Conservation (phyloP, 2,113 vertebrate species). For the Plecturocebus donacophilus region DNA sequence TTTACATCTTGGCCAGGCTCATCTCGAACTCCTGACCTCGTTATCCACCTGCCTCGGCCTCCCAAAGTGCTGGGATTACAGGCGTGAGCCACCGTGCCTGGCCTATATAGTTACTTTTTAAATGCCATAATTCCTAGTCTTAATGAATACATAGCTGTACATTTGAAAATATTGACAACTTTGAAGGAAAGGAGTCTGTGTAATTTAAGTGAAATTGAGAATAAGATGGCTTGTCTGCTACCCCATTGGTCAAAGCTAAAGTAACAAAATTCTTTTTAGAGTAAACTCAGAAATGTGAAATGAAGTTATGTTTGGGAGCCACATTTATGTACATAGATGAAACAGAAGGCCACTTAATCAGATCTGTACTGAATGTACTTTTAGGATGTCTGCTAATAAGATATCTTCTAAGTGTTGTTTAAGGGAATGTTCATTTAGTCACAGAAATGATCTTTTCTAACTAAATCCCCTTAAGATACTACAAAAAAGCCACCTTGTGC, state of each 20-base stretch:
- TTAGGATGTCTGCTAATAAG: slow-evolving; percentile 33
- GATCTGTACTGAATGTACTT: neutral
- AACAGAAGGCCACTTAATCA: neutral
- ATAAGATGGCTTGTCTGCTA: slow-evolving; percentile 32
- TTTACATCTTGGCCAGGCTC: no score
- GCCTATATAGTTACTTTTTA: neutral
- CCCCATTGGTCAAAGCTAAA: neutral
- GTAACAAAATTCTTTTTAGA: slow-evolving; percentile 8
- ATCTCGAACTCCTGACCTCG: no score
- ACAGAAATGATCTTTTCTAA: slow-evolving; percentile 34
- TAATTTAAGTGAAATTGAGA: slow-evolving; percentile 15
- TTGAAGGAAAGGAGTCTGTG: neutral
- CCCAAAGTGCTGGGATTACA: no score
- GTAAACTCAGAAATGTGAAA: neutral
- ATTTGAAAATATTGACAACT: slow-evolving; percentile 26
- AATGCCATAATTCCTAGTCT: neutral
- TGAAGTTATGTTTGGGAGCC: neutral
- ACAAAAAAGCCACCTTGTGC: slow-evolving; percentile 38
- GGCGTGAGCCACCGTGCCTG: no score
- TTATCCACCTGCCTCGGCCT: no score
- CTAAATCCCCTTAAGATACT: slow-evolving; percentile 25
- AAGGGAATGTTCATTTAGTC: neutral
- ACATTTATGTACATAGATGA: neutral
- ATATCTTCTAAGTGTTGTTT: slow-evolving; percentile 14
- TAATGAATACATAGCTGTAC: neutral